Evolutionary conservation across 2,797 vertebrate genomes (phyloP).

Genomic region (Amblyopsis hoosieri): DNA sequence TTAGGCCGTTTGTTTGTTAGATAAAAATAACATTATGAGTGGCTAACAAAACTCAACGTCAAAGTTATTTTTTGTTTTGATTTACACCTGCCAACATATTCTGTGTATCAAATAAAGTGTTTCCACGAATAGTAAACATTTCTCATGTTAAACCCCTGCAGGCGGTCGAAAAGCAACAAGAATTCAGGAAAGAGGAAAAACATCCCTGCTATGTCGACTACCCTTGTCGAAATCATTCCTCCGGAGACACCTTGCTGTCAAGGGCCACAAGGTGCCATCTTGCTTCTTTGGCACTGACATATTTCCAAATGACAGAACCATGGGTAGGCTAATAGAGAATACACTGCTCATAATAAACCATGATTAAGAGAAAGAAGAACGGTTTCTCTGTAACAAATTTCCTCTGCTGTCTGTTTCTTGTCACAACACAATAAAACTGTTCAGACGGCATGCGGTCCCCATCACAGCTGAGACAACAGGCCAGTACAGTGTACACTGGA

Average conservation of each 20-base stretch:
- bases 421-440: slow-evolving; percentile 62
- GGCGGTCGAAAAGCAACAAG: slow-evolving; percentile 38
- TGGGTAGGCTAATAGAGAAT: slow-evolving; percentile 16
- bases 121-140: slow-evolving; percentile 55
- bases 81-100: slow-evolving; percentile 56
- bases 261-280: not conserved
- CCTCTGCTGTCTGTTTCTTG: slow-evolving; percentile 43
- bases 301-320: slow-evolving; percentile 12
- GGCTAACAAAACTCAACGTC: not conserved
- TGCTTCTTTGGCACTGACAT: not conserved
- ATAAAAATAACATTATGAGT: too few relatives aligned
- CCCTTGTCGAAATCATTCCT: slow-evolving; percentile 18
- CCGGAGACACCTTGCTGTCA: slow-evolving; percentile 1
- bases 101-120: slow-evolving; percentile 55
- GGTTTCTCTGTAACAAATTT: slow-evolving; percentile 45
- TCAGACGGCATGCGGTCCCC: slow-evolving; percentile 59
- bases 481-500: slow-evolving; percentile 22
- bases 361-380: slow-evolving; percentile 9
- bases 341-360: slow-evolving; percentile 11
- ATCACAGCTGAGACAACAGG: slow-evolving; percentile 77
- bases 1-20: not conserved
- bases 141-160: slow-evolving; percentile 45
- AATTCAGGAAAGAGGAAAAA: slow-evolving; percentile 43
- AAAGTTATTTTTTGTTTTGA: slow-evolving; percentile 11
- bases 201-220: slow-evolving; percentile 55